These are phyloP conservation scores for Crocallis elinguaria DNA, from an alignment of 2,888 invertebrate species.

Conservation along the genomic window DNA sequence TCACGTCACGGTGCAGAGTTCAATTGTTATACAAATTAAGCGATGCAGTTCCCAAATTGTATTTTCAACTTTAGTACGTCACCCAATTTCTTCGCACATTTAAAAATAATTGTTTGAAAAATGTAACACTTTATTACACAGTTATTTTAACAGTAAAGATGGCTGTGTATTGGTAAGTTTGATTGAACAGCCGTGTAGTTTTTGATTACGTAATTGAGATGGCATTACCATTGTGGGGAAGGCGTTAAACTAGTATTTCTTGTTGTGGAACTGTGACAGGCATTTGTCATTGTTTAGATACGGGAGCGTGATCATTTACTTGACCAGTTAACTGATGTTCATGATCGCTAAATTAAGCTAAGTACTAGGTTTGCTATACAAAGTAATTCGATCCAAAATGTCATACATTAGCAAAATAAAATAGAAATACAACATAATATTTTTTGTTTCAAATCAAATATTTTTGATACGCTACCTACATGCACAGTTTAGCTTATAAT, in stretches of 20 bases:
- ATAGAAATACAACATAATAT: too few species aligned
- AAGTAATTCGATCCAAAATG: too few species aligned
- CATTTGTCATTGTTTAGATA: slow-evolving; percentile 21
- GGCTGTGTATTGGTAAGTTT: slow-evolving; percentile 37
- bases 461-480: too few species aligned
- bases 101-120: background rate
- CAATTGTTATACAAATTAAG: slow-evolving; percentile 61
- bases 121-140: background rate
- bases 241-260: slow-evolving; percentile 30
- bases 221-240: slow-evolving; percentile 23
- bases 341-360: too few species aligned
- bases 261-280: slow-evolving; percentile 8
- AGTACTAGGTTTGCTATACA: too few species aligned
- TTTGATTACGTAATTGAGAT: slow-evolving; percentile 45
- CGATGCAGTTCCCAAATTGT: slow-evolving; percentile 36
- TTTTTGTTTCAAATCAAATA: too few species aligned
- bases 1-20: slow-evolving; percentile 72
- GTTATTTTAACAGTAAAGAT: slow-evolving; percentile 29
- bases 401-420: too few species aligned
- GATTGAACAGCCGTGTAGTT: slow-evolving; percentile 52
- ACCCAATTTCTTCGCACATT: background rate
- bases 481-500: too few species aligned
- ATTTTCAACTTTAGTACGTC: slow-evolving; percentile 42
- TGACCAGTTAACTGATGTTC: background rate
- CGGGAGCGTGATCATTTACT: slow-evolving; percentile 8